Evolutionary conservation across 2,888 invertebrate genomes (phyloP).

Genomic region (Drosophila prostipennis): DNA sequence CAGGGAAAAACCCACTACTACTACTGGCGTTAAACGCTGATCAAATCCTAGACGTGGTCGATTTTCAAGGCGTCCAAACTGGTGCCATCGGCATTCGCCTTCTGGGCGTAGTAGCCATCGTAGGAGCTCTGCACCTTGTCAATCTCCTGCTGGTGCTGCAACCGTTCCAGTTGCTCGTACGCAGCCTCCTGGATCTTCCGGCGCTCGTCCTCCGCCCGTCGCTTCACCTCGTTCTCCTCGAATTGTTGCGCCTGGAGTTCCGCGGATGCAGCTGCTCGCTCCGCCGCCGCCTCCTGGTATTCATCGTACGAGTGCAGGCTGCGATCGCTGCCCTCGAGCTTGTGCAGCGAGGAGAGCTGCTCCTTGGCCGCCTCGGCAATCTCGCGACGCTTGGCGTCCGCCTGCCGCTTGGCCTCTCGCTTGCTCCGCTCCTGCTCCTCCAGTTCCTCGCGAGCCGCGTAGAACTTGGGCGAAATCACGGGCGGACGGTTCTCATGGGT

Average conservation of each 20-base stretch:
- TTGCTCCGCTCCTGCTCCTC: slow-evolving; percentile 76
- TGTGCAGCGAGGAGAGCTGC: slow-evolving; percentile 70
- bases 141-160: slow-evolving; percentile 72
- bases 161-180: slow-evolving; percentile 69
- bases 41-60: slow-evolving; percentile 61
- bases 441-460: slow-evolving; percentile 66
- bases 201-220: slow-evolving; percentile 71
- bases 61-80: slow-evolving; percentile 60
- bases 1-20: background rate
- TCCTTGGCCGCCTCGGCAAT: slow-evolving; percentile 81
- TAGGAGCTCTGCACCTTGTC: slow-evolving; percentile 73
- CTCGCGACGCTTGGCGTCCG: slow-evolving; percentile 69
- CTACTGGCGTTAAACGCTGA: slow-evolving; percentile 17
- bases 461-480: slow-evolving; percentile 68
- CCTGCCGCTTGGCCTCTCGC: slow-evolving; percentile 73
- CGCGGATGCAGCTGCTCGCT: slow-evolving; percentile 76
- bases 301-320: slow-evolving; percentile 70
- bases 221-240: slow-evolving; percentile 77
- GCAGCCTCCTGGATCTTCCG: slow-evolving; percentile 79
- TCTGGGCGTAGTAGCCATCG: slow-evolving; percentile 73
- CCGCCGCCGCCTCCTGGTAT: slow-evolving; percentile 73
- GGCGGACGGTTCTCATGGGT: slow-evolving; percentile 79
- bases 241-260: slow-evolving; percentile 78
- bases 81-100: slow-evolving; percentile 61
- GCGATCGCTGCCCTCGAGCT: slow-evolving; percentile 63